Evolutionary conservation across 2,797 vertebrate genomes (phyloP).

Genomic region (Lepilemur ruficaudatus): DNA sequence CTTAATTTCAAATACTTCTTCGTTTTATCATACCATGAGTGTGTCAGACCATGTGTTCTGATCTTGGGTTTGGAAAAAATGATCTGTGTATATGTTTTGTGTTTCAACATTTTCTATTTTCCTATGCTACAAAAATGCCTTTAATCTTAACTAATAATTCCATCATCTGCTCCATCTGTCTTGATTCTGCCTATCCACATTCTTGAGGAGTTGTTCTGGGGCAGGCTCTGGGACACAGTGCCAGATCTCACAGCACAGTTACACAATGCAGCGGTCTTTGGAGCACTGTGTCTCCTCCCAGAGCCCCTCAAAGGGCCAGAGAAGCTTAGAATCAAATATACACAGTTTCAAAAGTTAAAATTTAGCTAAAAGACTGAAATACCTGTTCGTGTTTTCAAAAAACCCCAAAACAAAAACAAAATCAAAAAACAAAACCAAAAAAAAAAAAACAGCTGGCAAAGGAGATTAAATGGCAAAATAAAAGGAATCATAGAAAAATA

Average conservation of each 20-base stretch:
- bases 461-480: not conserved
- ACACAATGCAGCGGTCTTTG: not conserved
- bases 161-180: conserved; percentile 41
- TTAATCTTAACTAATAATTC: conserved; percentile 61
- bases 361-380: not conserved
- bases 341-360: not conserved
- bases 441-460: not conserved
- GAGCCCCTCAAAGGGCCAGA: not conserved
- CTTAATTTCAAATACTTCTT: not conserved
- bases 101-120: conserved; percentile 50
- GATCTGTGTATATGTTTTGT: conserved; percentile 45
- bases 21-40: not conserved
- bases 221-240: not conserved
- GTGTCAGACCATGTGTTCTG: not conserved
- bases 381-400: not conserved
- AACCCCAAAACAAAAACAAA: not conserved
- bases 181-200: conserved; percentile 7
- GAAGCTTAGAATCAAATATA: not conserved
- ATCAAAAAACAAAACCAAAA: not conserved
- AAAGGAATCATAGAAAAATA: not conserved
- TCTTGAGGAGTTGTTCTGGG: not conserved
- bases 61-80: conserved; percentile 57
- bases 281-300: not conserved
- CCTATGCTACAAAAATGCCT: conserved; percentile 56
- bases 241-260: not conserved